Evolutionary conservation across 2,888 invertebrate genomes (phyloP).

Genomic region (Acleris literana): DNA sequence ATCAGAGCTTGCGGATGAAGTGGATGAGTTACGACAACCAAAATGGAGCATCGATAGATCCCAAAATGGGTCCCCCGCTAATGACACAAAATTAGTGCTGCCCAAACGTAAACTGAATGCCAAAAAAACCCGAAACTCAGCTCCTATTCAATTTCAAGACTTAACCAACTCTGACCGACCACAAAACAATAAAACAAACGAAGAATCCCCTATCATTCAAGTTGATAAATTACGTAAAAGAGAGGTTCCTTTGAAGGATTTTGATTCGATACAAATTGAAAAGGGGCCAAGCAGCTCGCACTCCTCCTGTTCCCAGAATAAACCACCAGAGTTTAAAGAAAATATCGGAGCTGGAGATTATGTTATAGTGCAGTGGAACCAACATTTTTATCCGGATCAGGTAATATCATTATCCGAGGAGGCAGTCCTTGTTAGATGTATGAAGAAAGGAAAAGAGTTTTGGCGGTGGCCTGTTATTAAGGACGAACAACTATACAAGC

Average conservation of each 20-base stretch:
- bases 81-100: not conserved
- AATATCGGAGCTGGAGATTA: conserved; percentile 17
- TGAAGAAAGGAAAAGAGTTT: conserved; percentile 37
- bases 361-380: conserved; percentile 36
- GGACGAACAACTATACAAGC: conserved; percentile 37
- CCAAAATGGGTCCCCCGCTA: not conserved
- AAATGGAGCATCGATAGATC: not conserved
- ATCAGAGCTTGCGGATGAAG: not conserved
- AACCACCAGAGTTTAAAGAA: too few species aligned
- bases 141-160: not conserved
- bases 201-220: not conserved
- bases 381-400: conserved; percentile 33
- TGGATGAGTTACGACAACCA: not conserved
- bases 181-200: not conserved
- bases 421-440: conserved; percentile 36
- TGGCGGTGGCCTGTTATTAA: conserved; percentile 39
- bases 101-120: not conserved
- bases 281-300: too few species aligned
- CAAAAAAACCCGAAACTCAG: not conserved
- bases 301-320: not conserved
- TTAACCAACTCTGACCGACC: not conserved
- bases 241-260: not conserved
- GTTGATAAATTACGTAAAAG: not conserved
- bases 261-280: not conserved
- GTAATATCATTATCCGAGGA: conserved; percentile 31